These are phyloP conservation scores for Drusus annulatus DNA, from an alignment of 1,140 invertebrate genomes.

Conservation along the genomic window DNA sequence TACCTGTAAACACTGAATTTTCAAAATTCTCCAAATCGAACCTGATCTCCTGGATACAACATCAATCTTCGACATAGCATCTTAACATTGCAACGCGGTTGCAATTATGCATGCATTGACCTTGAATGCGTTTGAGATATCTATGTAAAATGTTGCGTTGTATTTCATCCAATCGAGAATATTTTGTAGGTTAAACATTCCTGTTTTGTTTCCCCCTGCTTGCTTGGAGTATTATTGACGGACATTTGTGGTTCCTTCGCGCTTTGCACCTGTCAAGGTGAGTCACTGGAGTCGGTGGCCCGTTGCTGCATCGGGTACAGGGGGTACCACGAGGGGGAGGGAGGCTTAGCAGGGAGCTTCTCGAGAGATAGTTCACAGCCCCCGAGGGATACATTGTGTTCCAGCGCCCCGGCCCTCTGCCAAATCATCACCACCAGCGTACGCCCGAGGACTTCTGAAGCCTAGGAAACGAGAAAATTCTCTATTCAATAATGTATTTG, in stretches of 20 bases:
- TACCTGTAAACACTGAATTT: too few species aligned
- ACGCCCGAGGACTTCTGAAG: slow-evolving; percentile 87
- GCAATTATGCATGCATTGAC: too few species aligned
- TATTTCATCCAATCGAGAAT: too few species aligned
- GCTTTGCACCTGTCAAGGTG: slow-evolving; percentile 73
- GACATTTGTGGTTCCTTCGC: neutral
- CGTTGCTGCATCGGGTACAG: slow-evolving; percentile 86
- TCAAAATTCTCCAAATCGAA: too few species aligned
- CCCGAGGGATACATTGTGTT: slow-evolving; percentile 90
- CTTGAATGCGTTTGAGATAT: too few species aligned
- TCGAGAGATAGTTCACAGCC: slow-evolving; percentile 89
- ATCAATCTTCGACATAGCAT: too few species aligned
- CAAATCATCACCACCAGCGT: slow-evolving; percentile 91
- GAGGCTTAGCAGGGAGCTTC: slow-evolving; percentile 81
- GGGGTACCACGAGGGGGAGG: slow-evolving; percentile 91
- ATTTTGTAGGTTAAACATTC: too few species aligned
- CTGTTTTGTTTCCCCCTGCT: too few species aligned
- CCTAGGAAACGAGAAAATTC: slow-evolving; percentile 63
- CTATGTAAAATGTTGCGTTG: too few species aligned
- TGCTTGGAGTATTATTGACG: neutral
- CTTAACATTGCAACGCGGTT: too few species aligned
- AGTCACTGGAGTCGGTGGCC: slow-evolving; percentile 80
- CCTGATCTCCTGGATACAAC: too few species aligned
- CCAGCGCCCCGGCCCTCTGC: slow-evolving; percentile 88
- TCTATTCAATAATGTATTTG: too few species aligned